Evolutionary conservation across 2,888 invertebrate species (phyloP), one percentile per base, ranked within the genome.

Genomic region (Cerastis rubricosa): DNA sequence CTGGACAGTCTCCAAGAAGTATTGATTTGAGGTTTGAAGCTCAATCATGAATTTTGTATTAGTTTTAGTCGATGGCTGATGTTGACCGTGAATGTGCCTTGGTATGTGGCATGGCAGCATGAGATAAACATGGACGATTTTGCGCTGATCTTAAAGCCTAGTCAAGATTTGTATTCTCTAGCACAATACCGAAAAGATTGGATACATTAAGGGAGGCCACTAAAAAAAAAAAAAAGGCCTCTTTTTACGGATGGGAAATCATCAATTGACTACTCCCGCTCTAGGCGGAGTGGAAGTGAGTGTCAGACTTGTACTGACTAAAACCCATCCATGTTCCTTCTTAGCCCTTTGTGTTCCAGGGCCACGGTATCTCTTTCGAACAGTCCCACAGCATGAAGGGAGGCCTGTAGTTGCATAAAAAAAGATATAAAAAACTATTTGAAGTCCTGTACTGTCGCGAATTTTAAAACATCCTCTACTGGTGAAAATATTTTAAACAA

Each of bases 1-100:
- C 76, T 83, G 75, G 75, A 72, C 35, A 63, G 43, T 12, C 1
- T 66, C 69, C 69, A 75, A 71, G 29, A 77, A 47, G 49, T 22
- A 47, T 4, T 19, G 35, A 65, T 65, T 65, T 65, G 45, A 61
- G 14, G 29, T 61, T 70, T 45, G n/a, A 45, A 49, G 29, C 35
- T 57, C 49, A 72, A 57, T 57, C 49, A 57, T 59, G 71, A 57
- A 49, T 76, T 11, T 45, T 49, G 19, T 76, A 49, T 61, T 61
- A 11, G 29, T 19, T 75, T n/a, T 14, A 29, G 59, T 29, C 29
- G 29, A 59, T 57, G 2, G 14, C 2, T 14, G 7, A 57, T 57
- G 2, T 29, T 17, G 12, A 6, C 25, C 14, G 6, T 57, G 57
- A 17, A 29, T 17, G 17, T 29, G 8, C 54, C 12, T 25, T 54